A percentile compares a stretch with the other conserved stretches of the same genome.
Evolutionary conservation across 2,888 invertebrate species (phyloP).

Genomic region (Hanleya hanleyi): DNA sequence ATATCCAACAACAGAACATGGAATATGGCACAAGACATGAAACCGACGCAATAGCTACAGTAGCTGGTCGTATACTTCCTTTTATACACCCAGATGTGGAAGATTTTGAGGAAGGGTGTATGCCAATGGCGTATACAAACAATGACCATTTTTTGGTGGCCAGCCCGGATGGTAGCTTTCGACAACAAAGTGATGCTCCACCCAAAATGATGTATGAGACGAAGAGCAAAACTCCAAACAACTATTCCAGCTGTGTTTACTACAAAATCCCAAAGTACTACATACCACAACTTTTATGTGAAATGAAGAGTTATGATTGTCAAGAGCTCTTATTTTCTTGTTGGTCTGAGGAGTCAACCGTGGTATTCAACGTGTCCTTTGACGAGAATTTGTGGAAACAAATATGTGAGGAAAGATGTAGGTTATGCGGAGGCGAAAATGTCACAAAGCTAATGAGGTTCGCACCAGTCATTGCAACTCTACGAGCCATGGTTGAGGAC

Average conservation of each 20-base stretch:
- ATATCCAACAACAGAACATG: too few relatives aligned
- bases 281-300: neutral
- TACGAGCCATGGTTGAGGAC: neutral
- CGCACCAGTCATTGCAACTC: neutral
- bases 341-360: neutral
- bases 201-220: neutral
- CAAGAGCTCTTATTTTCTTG: neutral
- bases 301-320: neutral
- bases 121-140: neutral
- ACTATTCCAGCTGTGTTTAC: too few relatives aligned
- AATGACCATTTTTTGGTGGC: neutral
- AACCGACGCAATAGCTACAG: neutral
- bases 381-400: neutral
- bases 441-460: neutral
- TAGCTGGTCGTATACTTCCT: neutral
- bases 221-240: neutral
- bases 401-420: neutral
- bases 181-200: neutral
- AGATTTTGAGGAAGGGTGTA: neutral
- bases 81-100: neutral
- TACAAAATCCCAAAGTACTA: neutral
- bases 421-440: neutral
- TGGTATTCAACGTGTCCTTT: neutral
- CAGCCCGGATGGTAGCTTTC: constrained; percentile 1
- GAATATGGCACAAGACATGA: neutral